phyloP scores from a whole-genome alignment of 2,888 invertebrate genomes.

The Nomada fabriciana region DNA sequence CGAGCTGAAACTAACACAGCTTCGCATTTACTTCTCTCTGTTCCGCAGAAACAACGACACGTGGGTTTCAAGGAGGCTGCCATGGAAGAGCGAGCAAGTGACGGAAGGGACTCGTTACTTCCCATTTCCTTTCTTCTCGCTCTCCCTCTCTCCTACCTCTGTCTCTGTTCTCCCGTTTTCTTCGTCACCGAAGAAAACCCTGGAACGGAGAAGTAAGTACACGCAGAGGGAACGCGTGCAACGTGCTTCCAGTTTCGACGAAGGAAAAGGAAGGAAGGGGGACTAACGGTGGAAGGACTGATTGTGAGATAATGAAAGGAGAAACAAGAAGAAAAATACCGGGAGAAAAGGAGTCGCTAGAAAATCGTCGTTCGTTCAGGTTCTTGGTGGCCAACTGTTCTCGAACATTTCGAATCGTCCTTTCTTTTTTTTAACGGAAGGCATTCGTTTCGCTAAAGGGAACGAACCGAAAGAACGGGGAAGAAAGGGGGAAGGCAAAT shows the following conservation, averaged over 20 bases:
- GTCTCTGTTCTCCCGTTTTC: constrained; percentile 18
- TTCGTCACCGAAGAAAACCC: neutral
- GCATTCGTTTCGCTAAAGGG: neutral
- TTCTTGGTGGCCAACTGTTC: constrained; percentile 15
- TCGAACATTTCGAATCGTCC: constrained; percentile 6
- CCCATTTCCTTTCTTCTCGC: constrained; percentile 28
- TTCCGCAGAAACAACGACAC: constrained; percentile 62
- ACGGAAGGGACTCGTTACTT: constrained; percentile 43
- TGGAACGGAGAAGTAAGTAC: neutral
- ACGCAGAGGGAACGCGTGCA: neutral
- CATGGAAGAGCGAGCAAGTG: constrained; percentile 48
- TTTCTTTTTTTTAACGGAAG: neutral
- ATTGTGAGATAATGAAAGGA: constrained; percentile 1
- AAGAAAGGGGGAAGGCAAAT: neutral
- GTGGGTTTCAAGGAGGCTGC: constrained; percentile 59
- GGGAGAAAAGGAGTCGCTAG: neutral
- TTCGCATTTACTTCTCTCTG: constrained; percentile 38
- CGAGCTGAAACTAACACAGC: neutral
- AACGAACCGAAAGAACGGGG: neutral
- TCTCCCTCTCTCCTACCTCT: neutral
- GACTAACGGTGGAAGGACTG: neutral
- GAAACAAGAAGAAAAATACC: neutral
- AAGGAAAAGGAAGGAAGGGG: constrained; percentile 9
- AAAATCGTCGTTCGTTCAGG: constrained; percentile 29
- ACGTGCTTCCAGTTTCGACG: constrained; percentile 33